A percentile compares a stretch with the other conserved stretches of the same genome.
These are phyloP conservation scores for Drosophila prolongata DNA, from an alignment of 2,888 invertebrate species.

Conservation along the genomic window DNA sequence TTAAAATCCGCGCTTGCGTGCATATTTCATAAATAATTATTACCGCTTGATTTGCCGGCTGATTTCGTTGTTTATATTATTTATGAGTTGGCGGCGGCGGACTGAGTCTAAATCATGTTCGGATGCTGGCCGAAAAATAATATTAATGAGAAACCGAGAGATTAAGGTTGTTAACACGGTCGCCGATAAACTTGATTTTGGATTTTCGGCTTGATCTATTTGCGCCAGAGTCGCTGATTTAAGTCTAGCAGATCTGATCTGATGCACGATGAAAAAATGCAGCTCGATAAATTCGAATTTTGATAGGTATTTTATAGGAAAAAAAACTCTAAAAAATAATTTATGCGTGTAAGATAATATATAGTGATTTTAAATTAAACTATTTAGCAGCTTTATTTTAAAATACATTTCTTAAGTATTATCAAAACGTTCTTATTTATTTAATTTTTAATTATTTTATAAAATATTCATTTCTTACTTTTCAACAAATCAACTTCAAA, in stretches of 20 bases:
- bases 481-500: no score
- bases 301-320: no score
- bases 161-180: constrained; percentile 49
- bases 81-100: constrained; percentile 58
- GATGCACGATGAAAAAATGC: neutral
- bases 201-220: constrained; percentile 29
- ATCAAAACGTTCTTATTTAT: no score
- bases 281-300: no score
- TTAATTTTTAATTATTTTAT: no score
- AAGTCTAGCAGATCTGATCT: constrained; percentile 1
- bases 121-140: constrained; percentile 45
- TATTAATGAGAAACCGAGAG: constrained; percentile 48
- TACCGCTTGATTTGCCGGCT: constrained; percentile 53
- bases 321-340: no score
- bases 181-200: constrained; percentile 37
- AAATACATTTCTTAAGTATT: no score
- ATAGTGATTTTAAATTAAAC: no score
- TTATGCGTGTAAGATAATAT: no score
- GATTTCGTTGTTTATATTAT: constrained; percentile 65
- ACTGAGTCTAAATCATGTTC: constrained; percentile 64
- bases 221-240: constrained; percentile 8
- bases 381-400: no score
- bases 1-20: constrained; percentile 75
- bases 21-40: constrained; percentile 76
- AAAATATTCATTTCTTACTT: no score